A percentile compares a stretch with the other conserved stretches of the same genome.
Evolutionary conservation across 2,113 vertebrate genomes (phyloP).

Genomic region (Ophiodon elongatus): DNA sequence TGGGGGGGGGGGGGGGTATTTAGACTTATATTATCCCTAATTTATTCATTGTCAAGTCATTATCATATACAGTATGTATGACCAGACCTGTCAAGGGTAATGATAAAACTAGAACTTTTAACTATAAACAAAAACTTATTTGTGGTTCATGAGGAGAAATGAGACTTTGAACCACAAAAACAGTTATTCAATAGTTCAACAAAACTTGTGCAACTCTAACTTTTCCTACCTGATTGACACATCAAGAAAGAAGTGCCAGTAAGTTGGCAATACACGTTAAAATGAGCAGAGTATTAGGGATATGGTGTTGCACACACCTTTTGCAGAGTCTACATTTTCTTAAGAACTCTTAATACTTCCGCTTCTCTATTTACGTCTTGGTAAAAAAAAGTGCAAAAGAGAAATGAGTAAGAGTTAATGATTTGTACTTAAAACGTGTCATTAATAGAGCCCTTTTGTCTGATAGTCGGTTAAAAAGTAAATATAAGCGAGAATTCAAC

Average conservation of each 20-base stretch:
- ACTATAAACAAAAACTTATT: neutral
- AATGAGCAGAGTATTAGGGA: neutral
- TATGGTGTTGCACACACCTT: neutral
- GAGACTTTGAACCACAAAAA: slow-evolving; percentile 57
- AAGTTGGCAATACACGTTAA: neutral
- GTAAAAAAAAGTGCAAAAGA: too few species aligned
- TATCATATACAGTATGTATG: slow-evolving; percentile 18
- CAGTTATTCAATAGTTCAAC: too few species aligned
- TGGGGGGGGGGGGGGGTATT: neutral
- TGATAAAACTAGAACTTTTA: slow-evolving; percentile 29
- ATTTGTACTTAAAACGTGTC: neutral
- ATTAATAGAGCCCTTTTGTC: neutral
- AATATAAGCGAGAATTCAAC: slow-evolving; percentile 67
- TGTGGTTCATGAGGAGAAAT: slow-evolving; percentile 15
- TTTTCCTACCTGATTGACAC: neutral
- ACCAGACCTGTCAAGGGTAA: slow-evolving; percentile 2
- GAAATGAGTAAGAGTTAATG: neutral
- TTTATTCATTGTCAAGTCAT: neutral
- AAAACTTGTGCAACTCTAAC: slow-evolving; percentile 11
- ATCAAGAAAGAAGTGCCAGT: neutral
- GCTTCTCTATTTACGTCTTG: neutral
- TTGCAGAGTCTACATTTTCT: neutral
- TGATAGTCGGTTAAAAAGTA: slow-evolving; percentile 40
- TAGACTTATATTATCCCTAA: neutral
- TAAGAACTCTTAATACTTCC: neutral